Conservation (phyloP, 2,888 invertebrate genomes). For the Charanyca ferruginea region DNA sequence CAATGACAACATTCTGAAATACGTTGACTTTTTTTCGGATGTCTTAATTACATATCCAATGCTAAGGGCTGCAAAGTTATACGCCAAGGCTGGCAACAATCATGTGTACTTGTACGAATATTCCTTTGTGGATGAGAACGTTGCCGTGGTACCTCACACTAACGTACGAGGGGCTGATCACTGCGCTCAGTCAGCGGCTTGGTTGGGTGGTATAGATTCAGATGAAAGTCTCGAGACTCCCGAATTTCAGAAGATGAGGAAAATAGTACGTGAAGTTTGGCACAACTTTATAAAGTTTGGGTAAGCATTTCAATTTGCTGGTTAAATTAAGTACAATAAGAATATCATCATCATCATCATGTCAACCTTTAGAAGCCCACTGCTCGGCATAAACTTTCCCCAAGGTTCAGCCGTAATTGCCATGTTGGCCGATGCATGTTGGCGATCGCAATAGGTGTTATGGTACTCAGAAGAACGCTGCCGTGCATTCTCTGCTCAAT, state of each 20-base stretch:
- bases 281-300: slow-evolving; percentile 36
- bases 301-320: neutral
- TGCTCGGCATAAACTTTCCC: no score
- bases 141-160: slow-evolving; percentile 61
- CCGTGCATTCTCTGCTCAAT: no score
- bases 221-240: slow-evolving; percentile 35
- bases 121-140: slow-evolving; percentile 66
- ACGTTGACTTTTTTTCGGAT: slow-evolving; percentile 72
- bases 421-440: no score
- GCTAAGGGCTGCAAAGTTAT: slow-evolving; percentile 67
- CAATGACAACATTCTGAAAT: slow-evolving; percentile 63
- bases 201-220: slow-evolving; percentile 42
- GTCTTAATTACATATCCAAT: slow-evolving; percentile 64
- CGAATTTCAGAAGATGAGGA: slow-evolving; percentile 40
- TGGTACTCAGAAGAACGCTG: no score
- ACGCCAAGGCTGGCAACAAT: slow-evolving; percentile 70
- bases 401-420: no score
- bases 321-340: neutral
- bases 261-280: slow-evolving; percentile 41
- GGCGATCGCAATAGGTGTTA: no score
- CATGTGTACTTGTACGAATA: slow-evolving; percentile 72
- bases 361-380: no score
- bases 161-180: slow-evolving; percentile 67
- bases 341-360: no score
- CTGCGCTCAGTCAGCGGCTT: slow-evolving; percentile 65